A percentile compares a stretch with the other conserved stretches of the same genome.
These are phyloP conservation scores for Dipodomys ordii DNA, from an alignment of 2,113 vertebrate species.

Conservation along the genomic window DNA sequence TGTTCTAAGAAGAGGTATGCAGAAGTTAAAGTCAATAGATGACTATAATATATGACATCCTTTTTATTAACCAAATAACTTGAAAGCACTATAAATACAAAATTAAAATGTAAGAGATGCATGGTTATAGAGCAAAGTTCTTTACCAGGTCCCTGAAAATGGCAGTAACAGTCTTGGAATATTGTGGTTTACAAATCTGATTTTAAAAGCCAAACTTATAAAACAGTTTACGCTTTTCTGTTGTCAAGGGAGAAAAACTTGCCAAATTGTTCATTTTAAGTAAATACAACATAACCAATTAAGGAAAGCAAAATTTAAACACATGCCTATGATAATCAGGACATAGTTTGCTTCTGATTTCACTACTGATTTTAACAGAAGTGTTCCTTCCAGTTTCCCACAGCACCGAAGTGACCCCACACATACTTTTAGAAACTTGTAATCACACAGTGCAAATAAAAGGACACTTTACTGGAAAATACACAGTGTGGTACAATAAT, in stretches of 20 bases:
- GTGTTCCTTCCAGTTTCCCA: conserved; percentile 89
- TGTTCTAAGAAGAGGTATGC: conserved; percentile 51
- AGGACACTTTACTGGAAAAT: conserved; percentile 92
- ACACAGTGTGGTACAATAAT: conserved; percentile 88
- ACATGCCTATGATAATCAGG: conserved; percentile 90
- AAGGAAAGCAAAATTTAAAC: conserved; percentile 91
- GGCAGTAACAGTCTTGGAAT: conserved; percentile 82
- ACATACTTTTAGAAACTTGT: conserved; percentile 92
- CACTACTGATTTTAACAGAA: conserved; percentile 90
- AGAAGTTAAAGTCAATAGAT: conserved; percentile 57
- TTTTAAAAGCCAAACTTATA: conserved; percentile 91
- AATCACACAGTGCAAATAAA: conserved; percentile 90
- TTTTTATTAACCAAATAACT: conserved; percentile 68
- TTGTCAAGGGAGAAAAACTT: conserved; percentile 90
- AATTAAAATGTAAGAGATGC: conserved; percentile 78
- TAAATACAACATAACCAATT: conserved; percentile 92
- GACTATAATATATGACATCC: conserved; percentile 18
- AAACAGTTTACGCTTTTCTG: conserved; percentile 89
- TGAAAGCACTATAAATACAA: conserved; percentile 67
- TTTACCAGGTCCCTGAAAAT: conserved; percentile 78
- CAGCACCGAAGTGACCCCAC: conserved; percentile 91
- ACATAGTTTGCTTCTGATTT: conserved; percentile 92
- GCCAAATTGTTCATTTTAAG: conserved; percentile 92
- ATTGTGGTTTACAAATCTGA: conserved; percentile 87
- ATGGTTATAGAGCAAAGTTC: conserved; percentile 74